phyloP scores from a whole-genome alignment of 2,113 vertebrate species.

The Australoheros scitulus region DNA sequence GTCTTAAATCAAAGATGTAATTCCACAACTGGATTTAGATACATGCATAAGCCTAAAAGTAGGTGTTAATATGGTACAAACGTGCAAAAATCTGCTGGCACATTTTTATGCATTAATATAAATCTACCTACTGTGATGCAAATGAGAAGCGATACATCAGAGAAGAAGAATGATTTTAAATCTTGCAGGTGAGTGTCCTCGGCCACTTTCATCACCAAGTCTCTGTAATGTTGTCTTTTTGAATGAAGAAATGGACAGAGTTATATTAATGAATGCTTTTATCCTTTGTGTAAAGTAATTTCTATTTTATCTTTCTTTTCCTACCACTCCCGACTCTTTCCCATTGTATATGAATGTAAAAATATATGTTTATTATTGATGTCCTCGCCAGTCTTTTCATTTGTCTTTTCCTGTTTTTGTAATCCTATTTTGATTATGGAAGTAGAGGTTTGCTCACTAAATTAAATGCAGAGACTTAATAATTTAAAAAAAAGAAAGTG shows the following conservation, averaged over 20 bases:
- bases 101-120: conserved; percentile 12
- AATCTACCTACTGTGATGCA: conserved; percentile 56
- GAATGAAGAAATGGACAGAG: conserved; percentile 52
- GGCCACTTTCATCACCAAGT: conserved; percentile 41
- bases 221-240: conserved; percentile 56
- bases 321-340: background rate
- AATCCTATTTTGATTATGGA: conserved; percentile 58
- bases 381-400: conserved; percentile 13
- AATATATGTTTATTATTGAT: background rate
- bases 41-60: conserved; percentile 6
- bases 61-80: conserved; percentile 18
- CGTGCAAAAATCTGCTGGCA: conserved; percentile 12
- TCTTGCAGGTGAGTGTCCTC: conserved; percentile 53
- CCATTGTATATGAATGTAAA: background rate
- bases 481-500: conserved; percentile 47
- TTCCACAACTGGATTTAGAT: conserved; percentile 25
- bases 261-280: conserved; percentile 65
- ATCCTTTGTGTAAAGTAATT: conserved; percentile 70
- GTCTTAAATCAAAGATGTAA: conserved; percentile 20
- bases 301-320: conserved; percentile 65
- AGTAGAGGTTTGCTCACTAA: conserved; percentile 62
- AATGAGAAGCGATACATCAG: conserved; percentile 63
- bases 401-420: conserved; percentile 29
- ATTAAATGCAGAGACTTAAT: conserved; percentile 59
- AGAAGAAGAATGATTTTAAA: conserved; percentile 51